Evolutionary conservation across 2,888 invertebrate species (phyloP), one percentile per base, ranked within the genome.

Genomic region (Drosophila tripunctata): DNA sequence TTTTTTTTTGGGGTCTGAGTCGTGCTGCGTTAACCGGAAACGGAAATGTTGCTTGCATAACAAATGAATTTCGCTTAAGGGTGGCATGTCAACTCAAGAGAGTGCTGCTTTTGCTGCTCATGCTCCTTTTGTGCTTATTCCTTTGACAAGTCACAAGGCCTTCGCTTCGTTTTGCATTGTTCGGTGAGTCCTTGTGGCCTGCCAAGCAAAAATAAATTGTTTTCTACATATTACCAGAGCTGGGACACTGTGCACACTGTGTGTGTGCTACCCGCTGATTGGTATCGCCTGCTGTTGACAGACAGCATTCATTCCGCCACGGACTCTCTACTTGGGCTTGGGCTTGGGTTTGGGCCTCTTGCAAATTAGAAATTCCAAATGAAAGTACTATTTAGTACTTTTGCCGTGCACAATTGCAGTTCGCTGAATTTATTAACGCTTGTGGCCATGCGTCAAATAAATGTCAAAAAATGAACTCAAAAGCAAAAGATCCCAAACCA

Each of bases 31-130:
- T 83, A 82, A 88, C 84, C 88, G 88, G 89, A 89, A 89, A 75
- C 88, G 89, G 88, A 89, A 89, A 89, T 88, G 89, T 87, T 78
- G 81, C 81, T 82, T 89, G 89, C 82, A 89, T 89, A 89, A 89
- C 87, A 89, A 89, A 89, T 89, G 84, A 89, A 80, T 80, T 85
- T 79, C 74, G 72, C 85, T 70, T 63, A 58, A 55, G 62, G 64
- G 68, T 45, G 67, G 72, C 63, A 55, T 55, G 76, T 56, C 63
- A 65, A 47, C 24, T 41, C 36, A 41, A 33, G 55, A 33, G n/a
- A n/a, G n/a, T n/a, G n/a, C n/a, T n/a, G n/a, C 19, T 21, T 24
- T 21, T 47, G 36, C 50, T 36, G 21, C 22, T 33, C 24, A 22
- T 67, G 51, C 14, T 33, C 47, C 47, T 51, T n/a, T n/a, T n/a